Base-by-base conservation (phyloP, 2,888 invertebrate species). In the Ophraella communa region DNA sequence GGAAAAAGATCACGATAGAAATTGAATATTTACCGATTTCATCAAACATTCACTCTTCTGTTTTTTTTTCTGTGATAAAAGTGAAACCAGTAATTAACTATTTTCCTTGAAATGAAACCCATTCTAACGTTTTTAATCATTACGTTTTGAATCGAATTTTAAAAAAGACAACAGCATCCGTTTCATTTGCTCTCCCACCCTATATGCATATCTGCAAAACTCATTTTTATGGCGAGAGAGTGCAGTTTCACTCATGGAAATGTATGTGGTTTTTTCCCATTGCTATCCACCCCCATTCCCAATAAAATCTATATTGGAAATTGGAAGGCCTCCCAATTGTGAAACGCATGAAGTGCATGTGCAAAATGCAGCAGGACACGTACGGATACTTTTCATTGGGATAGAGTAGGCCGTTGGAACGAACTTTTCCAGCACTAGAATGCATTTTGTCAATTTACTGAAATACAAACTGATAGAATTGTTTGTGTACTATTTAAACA, bases 291-390 rank as follows among this genome's bases (percentile, higher is more conserved):
- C 56, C 52, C 66, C 65, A 66, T 65, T 71, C 60, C 72, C 73
- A 73, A 72, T 73, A 73, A 73, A 73, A 73, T 73, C 73, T 70
- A 73, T 73, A 73, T 73, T 70, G 69, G 68, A 71, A 71, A 72
- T 73, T 65, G 72, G 70, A 59, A 45, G 64, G 57, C 51, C 61
- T 60, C 62, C 21, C 67, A 66, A 62, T 69, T 60, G 59, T 64
- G 67, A 64, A 67, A 64, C 67, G 52, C 64, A 58, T 60, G 62
- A 63, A 68, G 64, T 70, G 70, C 70, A 70, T 68, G 68, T 70
- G 70, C 68, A 70, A 52, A 62, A 64, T 65, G 65, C 65, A 64
- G 44, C 62, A 59, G 33, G 54, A 14, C 18, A 65, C 67, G 69
- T 67, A 56, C 20, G 52, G 69, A 53, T 65, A 69, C 65, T 67